phyloP scores from a whole-genome alignment of 2,888 invertebrate genomes.

The Idaea biselata region DNA sequence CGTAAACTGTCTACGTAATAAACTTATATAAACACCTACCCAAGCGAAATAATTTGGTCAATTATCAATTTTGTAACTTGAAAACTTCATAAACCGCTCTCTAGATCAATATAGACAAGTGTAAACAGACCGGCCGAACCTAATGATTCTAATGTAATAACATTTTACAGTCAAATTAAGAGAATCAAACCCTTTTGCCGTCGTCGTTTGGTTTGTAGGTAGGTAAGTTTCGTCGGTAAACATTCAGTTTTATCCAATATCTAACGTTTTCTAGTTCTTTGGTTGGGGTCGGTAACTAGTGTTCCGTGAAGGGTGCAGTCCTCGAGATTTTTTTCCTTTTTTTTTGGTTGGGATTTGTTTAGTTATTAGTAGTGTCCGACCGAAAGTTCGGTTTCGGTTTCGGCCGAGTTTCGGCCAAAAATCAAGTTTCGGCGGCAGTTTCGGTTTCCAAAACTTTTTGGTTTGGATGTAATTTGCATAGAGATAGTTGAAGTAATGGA shows the following conservation, averaged over 20 bases:
- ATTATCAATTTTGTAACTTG: not conserved
- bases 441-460: no score
- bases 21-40: not conserved
- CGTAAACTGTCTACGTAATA: not conserved
- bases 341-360: not conserved
- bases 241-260: not conserved
- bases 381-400: no score
- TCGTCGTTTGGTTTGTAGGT: not conserved
- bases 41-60: not conserved
- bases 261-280: not conserved
- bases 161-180: not conserved
- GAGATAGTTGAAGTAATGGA: no score
- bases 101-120: not conserved
- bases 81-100: not conserved
- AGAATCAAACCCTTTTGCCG: not conserved
- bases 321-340: not conserved
- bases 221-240: not conserved
- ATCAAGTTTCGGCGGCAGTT: no score
- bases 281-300: not conserved
- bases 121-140: not conserved
- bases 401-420: no score
- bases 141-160: not conserved
- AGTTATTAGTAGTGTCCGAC: no score
- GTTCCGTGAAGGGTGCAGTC: not conserved
- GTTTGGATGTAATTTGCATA: no score